phyloP scores from a whole-genome alignment of 2,888 invertebrate genomes.

The Platyscelio sp. region DNA sequence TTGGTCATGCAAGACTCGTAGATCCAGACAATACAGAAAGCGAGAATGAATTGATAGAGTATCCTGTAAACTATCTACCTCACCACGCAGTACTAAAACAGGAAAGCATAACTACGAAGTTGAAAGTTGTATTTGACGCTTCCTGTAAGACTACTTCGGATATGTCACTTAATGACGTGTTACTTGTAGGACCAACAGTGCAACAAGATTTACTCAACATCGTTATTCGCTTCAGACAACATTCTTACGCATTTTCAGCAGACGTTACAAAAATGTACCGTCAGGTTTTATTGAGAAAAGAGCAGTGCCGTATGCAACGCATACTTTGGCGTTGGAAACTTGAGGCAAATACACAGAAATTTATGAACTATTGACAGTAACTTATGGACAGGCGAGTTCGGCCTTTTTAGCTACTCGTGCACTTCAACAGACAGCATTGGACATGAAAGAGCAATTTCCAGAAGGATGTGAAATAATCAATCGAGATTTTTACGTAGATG shows the following conservation, averaged over 20 bases:
- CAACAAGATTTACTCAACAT: background rate
- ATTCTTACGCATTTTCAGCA: background rate
- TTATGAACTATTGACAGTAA: conserved; percentile 60
- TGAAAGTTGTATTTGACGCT: conserved; percentile 8
- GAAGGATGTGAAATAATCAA: conserved; percentile 36
- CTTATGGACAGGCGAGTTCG: conserved; percentile 73
- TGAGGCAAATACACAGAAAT: background rate
- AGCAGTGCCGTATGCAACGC: background rate
- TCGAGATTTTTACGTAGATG: conserved; percentile 63
- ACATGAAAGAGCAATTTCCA: conserved; percentile 59
- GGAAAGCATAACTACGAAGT: background rate
- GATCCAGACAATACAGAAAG: background rate
- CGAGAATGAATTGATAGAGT: background rate
- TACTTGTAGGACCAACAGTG: background rate
- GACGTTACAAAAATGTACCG: background rate
- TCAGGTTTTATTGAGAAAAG: background rate
- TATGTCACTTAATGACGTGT: background rate
- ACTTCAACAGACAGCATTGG: conserved; percentile 69
- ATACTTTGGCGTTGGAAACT: background rate
- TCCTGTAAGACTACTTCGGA: background rate
- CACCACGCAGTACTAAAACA: background rate
- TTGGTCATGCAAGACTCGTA: background rate
- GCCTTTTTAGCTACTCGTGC: conserved; percentile 72
- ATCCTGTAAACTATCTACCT: background rate
- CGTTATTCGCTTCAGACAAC: background rate